Evolutionary conservation across 1,140 invertebrate species (phyloP).

Genomic region (Nephotettix cincticeps): DNA sequence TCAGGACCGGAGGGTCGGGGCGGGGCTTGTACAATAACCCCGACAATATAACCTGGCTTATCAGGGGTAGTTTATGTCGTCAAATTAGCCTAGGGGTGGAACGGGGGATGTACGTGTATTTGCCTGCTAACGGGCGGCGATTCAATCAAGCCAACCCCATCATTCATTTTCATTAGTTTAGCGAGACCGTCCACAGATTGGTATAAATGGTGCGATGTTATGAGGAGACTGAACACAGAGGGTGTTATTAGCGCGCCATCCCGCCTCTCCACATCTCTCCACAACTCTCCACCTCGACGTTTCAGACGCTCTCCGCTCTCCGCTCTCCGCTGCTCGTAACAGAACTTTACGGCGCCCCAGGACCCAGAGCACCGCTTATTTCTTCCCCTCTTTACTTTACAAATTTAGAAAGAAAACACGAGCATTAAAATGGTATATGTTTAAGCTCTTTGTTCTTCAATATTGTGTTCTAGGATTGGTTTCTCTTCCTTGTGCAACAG

Average conservation of each 20-base stretch:
- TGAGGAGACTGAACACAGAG: neutral
- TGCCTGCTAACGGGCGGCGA: slow-evolving; percentile 11
- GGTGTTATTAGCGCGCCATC: too few species aligned
- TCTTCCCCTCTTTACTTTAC: neutral
- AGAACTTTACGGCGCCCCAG: neutral
- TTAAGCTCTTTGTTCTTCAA: too few species aligned
- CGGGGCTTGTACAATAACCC: too few species aligned
- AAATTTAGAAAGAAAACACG: neutral
- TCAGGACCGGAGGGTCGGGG: too few species aligned
- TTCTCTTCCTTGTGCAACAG: too few species aligned
- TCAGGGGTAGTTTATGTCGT: slow-evolving; percentile 13
- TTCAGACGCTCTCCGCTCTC: too few species aligned
- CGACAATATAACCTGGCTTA: neutral
- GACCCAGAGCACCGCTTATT: neutral
- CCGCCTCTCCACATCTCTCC: too few species aligned
- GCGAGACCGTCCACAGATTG: neutral
- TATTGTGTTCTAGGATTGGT: too few species aligned
- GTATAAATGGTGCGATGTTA: slow-evolving; percentile 14
- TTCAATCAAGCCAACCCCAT: slow-evolving; percentile 14
- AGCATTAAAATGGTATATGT: too few species aligned
- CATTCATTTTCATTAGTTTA: slow-evolving; percentile 21
- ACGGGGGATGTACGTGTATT: slow-evolving; percentile 11
- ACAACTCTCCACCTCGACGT: too few species aligned
- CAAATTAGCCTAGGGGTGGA: neutral
- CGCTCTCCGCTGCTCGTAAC: neutral